Conservation (phyloP, 2,888 invertebrate species). For the Malthinus flaveolus region DNA sequence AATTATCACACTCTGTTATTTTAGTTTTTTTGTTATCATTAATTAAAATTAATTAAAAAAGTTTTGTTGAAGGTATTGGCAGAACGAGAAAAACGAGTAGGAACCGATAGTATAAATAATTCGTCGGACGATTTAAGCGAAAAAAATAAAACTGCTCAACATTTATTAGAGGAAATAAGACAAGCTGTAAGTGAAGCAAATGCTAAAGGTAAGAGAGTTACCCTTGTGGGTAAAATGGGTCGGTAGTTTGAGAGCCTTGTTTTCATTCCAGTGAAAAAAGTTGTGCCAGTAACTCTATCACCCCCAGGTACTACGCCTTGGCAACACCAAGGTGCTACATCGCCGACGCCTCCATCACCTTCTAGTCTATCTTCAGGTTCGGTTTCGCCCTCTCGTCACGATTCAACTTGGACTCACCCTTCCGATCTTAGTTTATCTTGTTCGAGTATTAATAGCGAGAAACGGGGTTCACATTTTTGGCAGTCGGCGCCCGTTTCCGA, state of each 20-base stretch:
- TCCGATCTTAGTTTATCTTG: constrained; percentile 63
- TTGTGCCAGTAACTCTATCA: constrained; percentile 64
- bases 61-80: constrained; percentile 62
- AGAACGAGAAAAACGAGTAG: constrained; percentile 77
- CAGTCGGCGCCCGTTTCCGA: constrained; percentile 72
- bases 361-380: constrained; percentile 68
- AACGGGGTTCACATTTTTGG: constrained; percentile 66
- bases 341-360: constrained; percentile 64
- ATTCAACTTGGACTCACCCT: constrained; percentile 58
- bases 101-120: constrained; percentile 57
- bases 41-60: background rate
- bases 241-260: constrained; percentile 16
- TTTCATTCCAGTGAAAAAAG: constrained; percentile 63
- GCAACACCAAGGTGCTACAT: constrained; percentile 58
- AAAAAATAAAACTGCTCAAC: constrained; percentile 69
- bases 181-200: constrained; percentile 88
- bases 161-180: constrained; percentile 83
- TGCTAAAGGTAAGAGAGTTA: constrained; percentile 68
- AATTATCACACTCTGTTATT: no score
- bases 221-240: constrained; percentile 14
- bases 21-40: background rate
- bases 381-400: constrained; percentile 58
- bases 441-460: constrained; percentile 66
- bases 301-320: constrained; percentile 67
- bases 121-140: constrained; percentile 67